phyloP scores from a whole-genome alignment of 2,888 invertebrate species.

The Cataglyphis cursor region DNA sequence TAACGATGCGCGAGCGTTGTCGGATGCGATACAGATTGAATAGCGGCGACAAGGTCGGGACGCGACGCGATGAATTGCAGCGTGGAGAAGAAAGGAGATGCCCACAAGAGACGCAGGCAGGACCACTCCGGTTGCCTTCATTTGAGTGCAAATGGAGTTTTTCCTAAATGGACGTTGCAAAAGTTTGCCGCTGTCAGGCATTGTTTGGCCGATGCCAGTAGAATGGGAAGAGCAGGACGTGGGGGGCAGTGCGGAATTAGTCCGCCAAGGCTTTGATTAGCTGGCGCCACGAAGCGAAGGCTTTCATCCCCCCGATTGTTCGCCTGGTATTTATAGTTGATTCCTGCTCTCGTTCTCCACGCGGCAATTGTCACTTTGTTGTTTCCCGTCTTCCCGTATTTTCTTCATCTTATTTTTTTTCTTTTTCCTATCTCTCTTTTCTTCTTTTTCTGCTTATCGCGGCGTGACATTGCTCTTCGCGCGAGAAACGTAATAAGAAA shows the following conservation, averaged over 20 bases:
- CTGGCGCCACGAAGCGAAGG: slow-evolving; percentile 71
- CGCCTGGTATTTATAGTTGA: slow-evolving; percentile 55
- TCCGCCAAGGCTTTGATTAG: slow-evolving; percentile 78
- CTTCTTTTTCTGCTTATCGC: slow-evolving; percentile 14
- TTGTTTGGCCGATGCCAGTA: slow-evolving; percentile 73
- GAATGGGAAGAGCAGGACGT: slow-evolving; percentile 6
- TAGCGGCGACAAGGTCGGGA: slow-evolving; percentile 21
- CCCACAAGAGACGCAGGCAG: not conserved
- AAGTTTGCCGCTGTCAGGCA: slow-evolving; percentile 74
- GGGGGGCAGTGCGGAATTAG: slow-evolving; percentile 51
- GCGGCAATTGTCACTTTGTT: slow-evolving; percentile 37
- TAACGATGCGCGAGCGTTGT: slow-evolving; percentile 2
- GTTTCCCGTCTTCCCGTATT: slow-evolving; percentile 39
- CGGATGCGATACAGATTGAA: slow-evolving; percentile 30
- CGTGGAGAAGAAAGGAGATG: slow-evolving; percentile 17
- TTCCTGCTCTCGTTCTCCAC: slow-evolving; percentile 37
- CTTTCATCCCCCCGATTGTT: slow-evolving; percentile 71
- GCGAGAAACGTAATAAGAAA: not conserved
- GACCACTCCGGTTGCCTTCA: slow-evolving; percentile 64
- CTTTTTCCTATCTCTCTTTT: not conserved
- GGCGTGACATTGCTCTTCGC: not conserved
- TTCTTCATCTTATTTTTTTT: not conserved
- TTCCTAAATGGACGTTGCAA: slow-evolving; percentile 73
- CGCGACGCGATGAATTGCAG: slow-evolving; percentile 26
- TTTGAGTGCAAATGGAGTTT: slow-evolving; percentile 77